A percentile compares a stretch with the other conserved stretches of the same genome.
Evolutionary conservation across 30 jellyfish, hydroid and myxozoan genomes (phyloP).

Genomic region (Morbakka virulenta): DNA sequence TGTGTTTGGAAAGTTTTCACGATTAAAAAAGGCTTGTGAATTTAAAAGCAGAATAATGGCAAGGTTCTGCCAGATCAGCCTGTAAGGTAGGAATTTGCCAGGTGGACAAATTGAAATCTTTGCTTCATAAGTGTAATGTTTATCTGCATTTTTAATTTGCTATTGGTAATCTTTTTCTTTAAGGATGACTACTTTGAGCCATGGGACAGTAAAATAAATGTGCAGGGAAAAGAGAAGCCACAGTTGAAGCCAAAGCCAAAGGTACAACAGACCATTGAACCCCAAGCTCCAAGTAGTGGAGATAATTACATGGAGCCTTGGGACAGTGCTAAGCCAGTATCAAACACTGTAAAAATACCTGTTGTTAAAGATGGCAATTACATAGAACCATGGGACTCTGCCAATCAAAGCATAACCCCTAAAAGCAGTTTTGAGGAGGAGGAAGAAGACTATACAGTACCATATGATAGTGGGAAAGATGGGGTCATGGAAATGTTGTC

Average conservation of each 20-base stretch:
- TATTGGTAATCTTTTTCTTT: too few species aligned
- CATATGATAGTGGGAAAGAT: too few species aligned
- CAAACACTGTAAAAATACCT: constrained; percentile 25
- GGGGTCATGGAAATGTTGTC: background rate
- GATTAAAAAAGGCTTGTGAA: too few species aligned
- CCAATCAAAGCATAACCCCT: constrained; percentile 61
- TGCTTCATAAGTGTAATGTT: too few species aligned
- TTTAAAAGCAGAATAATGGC: too few species aligned
- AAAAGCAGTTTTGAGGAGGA: constrained; percentile 78
- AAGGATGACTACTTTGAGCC: constrained; percentile 86
- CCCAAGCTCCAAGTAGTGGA: background rate
- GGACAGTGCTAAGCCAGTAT: constrained; percentile 86
- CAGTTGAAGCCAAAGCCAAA: constrained; percentile 1
- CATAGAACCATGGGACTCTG: constrained; percentile 92
- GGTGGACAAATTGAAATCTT: too few species aligned
- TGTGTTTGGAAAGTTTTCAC: too few species aligned
- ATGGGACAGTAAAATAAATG: constrained; percentile 65
- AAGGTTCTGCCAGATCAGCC: too few species aligned
- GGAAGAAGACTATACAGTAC: constrained; percentile 85
- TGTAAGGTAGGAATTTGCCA: too few species aligned
- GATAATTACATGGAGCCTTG: constrained; percentile 90
- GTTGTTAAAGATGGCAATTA: constrained; percentile 78
- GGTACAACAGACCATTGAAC: background rate
- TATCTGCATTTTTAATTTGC: too few species aligned
- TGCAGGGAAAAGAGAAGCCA: constrained; percentile 38